Base-by-base conservation (phyloP, 2,113 vertebrate genomes). In the Miniopterus natalensis region DNA sequence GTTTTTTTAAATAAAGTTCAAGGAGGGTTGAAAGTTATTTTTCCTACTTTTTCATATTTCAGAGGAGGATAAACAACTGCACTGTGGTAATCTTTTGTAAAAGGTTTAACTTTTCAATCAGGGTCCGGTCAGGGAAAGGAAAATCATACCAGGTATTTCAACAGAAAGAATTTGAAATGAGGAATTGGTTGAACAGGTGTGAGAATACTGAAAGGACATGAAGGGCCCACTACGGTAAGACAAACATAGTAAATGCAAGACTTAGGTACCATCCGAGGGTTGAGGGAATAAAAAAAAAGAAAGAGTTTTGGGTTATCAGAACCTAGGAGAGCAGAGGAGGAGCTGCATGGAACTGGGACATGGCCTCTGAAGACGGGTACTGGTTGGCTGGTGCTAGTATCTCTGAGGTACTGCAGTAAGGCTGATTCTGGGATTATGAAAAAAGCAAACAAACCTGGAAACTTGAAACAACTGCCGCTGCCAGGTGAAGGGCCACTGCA, bases 1-100 rank as follows among this genome's bases (percentile, higher is more conserved):
- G 45, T 40, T 84, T 42, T 84, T 51, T 80, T 40, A 86, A 94
- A n/a, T 81, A 42, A 63, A 93, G 11, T 45, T 87, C 23, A 75
- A 83, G 59, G 8, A 57, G 47, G 10, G 7, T 31, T 36, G n/a
- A 91, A 59, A 61, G 20, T 66, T 53, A 65, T 17, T 36, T 36
- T 36, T 36, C 36, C 36, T 36, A 36, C 36, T 70, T 57, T 36
- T 59, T 88, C 11, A 42, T 29, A 80, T 75, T 94, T 84, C 75
- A 55, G 55, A 49, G 53, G 49, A 95, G 3, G 18, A 68, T 66
- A 93, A 83, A 73, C 36, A 87, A 63, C 29, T 47, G 47, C 42
- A 61, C 21, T 88, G 77, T 84, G 65, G 31, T 45, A 78, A 88
- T 68, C 6, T 61, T 93, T 77, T 92, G 29, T 51, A 53, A 74